Evolutionary conservation across 2,888 invertebrate genomes (phyloP), one percentile per base, ranked within the genome.

Genomic region (Xanthia icteritia): DNA sequence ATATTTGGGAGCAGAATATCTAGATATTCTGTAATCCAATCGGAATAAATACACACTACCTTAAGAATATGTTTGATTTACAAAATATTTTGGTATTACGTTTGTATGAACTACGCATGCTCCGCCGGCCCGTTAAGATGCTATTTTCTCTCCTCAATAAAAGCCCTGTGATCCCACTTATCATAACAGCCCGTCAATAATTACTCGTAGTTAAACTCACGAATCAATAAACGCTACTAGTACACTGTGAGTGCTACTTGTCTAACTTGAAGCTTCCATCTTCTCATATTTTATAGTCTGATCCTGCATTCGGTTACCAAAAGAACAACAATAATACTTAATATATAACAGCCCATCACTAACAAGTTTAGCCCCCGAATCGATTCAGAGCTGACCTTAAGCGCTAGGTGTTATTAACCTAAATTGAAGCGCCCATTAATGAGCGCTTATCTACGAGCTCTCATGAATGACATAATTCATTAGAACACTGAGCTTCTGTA

Each of bases 351-450:
- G 15, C 15, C 36, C 45, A n/a, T 36, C 39, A 39, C 36, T 61
- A 81, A 77, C 63, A 39, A 87, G 80, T 81, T 79, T 66, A 81
- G 51, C 54, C 76, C 73, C 72, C 88, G 73, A 89, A 86, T 84
- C 83, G 83, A 88, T 88, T 84, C 76, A 48, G 51, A 9, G n/a
- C 20, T 81, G 84, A 84, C 86, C 88, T 87, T 81, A 71, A 69
- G 63, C 73, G 31, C 67, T 48, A 66, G 64, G 68, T 73, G 86
- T 79, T 82, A 89, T 89, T 89, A 89, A 89, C 88, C 86, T 81
- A 87, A 89, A 87, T 89, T 89, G 72, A 83, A 66, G 76, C 86
- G 81, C 81, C 73, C 86, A 82, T 89, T 89, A 86, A 87, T 79
- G 66, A 80, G 81, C 86, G 79, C 69, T 83, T 84, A 86, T 84